Evolutionary conservation across 2,113 vertebrate species (phyloP).

Genomic region (Gambusia holbrooki): DNA sequence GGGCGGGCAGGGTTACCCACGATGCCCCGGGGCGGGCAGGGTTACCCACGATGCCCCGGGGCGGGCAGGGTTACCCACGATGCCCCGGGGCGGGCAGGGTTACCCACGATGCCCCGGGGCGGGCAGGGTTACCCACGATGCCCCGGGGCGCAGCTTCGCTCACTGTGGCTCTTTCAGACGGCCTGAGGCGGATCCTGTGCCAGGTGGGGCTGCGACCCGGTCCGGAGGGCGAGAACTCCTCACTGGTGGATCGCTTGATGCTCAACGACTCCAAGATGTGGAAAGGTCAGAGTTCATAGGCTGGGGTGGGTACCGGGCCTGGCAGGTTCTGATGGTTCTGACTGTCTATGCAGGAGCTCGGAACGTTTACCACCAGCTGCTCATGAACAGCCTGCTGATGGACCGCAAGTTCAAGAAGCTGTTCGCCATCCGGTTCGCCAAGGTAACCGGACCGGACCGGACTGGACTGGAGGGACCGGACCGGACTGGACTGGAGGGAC

Average conservation of each 20-base stretch:
- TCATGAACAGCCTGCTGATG: slow-evolving; percentile 99
- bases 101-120: slow-evolving; percentile 2
- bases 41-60: no score
- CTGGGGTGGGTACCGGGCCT: no score
- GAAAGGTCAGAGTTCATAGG: slow-evolving; percentile 82
- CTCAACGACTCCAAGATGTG: slow-evolving; percentile 96
- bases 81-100: not conserved
- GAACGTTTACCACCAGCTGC: slow-evolving; percentile 95
- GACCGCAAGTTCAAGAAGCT: slow-evolving; percentile 97
- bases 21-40: no score
- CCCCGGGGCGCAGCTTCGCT: not conserved
- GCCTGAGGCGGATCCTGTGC: slow-evolving; percentile 91
- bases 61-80: slow-evolving; percentile 5
- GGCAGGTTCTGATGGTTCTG: not conserved
- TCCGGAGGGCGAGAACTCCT: slow-evolving; percentile 89
- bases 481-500: no score
- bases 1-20: no score
- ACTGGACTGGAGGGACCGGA: no score
- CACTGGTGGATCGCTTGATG: slow-evolving; percentile 93
- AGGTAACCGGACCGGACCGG: slow-evolving; percentile 79
- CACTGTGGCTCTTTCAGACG: slow-evolving; percentile 79
- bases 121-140: slow-evolving; percentile 5
- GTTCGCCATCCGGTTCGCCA: slow-evolving; percentile 94
- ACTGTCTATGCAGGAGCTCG: slow-evolving; percentile 84
- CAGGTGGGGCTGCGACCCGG: slow-evolving; percentile 92